Evolutionary conservation across 2,888 invertebrate genomes (phyloP).

Genomic region (Rosalia funebris): DNA sequence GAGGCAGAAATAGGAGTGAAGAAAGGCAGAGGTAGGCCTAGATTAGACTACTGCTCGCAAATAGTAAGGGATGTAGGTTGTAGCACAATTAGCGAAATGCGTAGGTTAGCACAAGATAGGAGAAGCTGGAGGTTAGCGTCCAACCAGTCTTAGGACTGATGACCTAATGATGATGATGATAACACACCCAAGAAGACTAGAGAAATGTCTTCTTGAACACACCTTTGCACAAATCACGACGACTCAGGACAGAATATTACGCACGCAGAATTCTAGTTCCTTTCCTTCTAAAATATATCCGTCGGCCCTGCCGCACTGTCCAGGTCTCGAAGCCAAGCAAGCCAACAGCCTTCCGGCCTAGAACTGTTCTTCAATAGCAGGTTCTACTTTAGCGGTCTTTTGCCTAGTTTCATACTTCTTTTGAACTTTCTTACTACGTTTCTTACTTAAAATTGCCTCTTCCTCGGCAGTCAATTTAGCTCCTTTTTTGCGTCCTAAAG

Average conservation of each 20-base stretch:
- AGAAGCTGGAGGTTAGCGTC: too few species aligned
- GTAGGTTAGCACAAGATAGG: too few species aligned
- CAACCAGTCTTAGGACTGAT: too few species aligned
- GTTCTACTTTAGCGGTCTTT: constrained; percentile 93
- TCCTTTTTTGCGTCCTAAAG: constrained; percentile 97
- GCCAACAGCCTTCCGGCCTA: constrained; percentile 94
- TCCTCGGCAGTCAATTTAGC: constrained; percentile 95
- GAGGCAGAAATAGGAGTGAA: too few species aligned
- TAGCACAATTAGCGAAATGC: too few species aligned
- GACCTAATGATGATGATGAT: too few species aligned
- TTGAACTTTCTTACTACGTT: constrained; percentile 90
- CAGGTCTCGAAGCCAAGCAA: constrained; percentile 95
- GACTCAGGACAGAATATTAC: constrained; percentile 97
- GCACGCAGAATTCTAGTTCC: constrained; percentile 98
- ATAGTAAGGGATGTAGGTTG: too few species aligned
- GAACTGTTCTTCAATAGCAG: constrained; percentile 95
- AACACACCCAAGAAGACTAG: too few species aligned
- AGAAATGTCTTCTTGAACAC: too few species aligned
- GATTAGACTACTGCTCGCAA: too few species aligned
- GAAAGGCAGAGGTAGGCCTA: too few species aligned
- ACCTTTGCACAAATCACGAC: too few species aligned
- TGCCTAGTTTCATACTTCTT: constrained; percentile 94
- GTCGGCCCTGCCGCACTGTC: constrained; percentile 97
- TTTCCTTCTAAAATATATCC: constrained; percentile 99
- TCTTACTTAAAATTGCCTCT: constrained; percentile 93